Base-by-base conservation (phyloP, 2,797 vertebrate genomes). In the Tragelaphus oryx region DNA sequence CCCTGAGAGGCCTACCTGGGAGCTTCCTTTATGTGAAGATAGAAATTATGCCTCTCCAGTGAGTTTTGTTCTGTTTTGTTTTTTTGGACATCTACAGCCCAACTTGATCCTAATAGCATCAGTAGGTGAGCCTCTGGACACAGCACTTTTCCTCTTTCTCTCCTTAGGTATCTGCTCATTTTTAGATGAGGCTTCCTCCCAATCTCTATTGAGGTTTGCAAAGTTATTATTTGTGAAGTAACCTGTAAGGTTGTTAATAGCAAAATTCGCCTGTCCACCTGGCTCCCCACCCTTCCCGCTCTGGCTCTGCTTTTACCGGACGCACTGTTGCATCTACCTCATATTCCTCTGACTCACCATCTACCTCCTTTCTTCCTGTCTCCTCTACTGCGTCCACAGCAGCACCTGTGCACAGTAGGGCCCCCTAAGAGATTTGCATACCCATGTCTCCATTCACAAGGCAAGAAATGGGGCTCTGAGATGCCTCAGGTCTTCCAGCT, bases 81-180 rank as follows among this genome's bases (percentile, higher is more conserved):
- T 24, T 54, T 65, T 65, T 65, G 17, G 52, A 44, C 33, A 68
- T 14, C 17, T 0, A 6, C 30, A 22, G 16, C 9, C 46, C 37
- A 33, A 0, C 20, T 7, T 7, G 16, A 16, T 20, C 20, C 54
- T 54, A 11, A 28, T 0, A 8, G 26, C 1, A 8, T 48, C 11
- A 4, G 6, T 8, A 7, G 0, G 0, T 8, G 28, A 46, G 28
- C 28, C 11, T 79, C 3, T 3, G 44, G 44, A 65, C 22, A 13
- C 3, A 4, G 74, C n/a, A 71, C 20, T 37, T 60, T 62, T n/a
- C 41, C 52, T 44, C 37, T 41, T 62, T 22, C 11, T 48, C 12
- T 74, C 28, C 46, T 46, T 48, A 7, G 16, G 12, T 55, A 57
- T 90, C 85, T 65, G 60, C 11, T 74, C 33, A 6, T 6, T 59